Conservation (phyloP, 2,113 vertebrate species). For the Hippocampus comes region DNA sequence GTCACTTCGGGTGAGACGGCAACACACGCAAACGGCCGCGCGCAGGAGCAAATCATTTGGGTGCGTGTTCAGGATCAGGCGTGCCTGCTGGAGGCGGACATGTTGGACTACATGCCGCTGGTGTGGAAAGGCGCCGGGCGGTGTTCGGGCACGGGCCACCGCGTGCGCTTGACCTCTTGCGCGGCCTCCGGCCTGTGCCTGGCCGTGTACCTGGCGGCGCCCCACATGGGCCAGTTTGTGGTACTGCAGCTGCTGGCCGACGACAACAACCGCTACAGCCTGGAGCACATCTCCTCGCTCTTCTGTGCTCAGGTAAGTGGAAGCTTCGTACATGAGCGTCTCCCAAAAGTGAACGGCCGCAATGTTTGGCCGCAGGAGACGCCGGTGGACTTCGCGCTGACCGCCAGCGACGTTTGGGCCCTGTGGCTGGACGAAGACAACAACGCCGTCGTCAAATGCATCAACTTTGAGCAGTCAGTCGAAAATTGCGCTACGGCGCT, state of each 20-base stretch:
- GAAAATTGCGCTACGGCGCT: too few species aligned
- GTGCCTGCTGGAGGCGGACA: slow-evolving; percentile 87
- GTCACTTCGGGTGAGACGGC: slow-evolving; percentile 73
- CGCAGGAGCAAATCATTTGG: background rate
- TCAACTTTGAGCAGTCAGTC: slow-evolving; percentile 89
- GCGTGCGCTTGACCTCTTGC: slow-evolving; percentile 80
- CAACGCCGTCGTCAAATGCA: slow-evolving; percentile 84
- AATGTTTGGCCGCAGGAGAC: slow-evolving; percentile 75
- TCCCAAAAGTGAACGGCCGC: background rate
- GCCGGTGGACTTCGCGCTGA: slow-evolving; percentile 87
- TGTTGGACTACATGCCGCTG: slow-evolving; percentile 87
- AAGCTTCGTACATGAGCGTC: too few species aligned
- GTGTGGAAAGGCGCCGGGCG: slow-evolving; percentile 70
- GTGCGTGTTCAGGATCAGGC: slow-evolving; percentile 70
- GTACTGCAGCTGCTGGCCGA: slow-evolving; percentile 85
- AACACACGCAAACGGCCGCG: background rate
- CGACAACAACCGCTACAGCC: slow-evolving; percentile 83
- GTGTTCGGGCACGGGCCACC: slow-evolving; percentile 74
- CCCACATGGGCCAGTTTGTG: slow-evolving; percentile 87
- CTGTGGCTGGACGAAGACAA: slow-evolving; percentile 91
- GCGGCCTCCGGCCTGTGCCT: slow-evolving; percentile 82
- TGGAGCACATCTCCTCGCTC: slow-evolving; percentile 88
- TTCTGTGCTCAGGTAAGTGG: slow-evolving; percentile 82
- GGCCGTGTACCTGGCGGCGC: slow-evolving; percentile 80
- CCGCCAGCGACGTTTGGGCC: slow-evolving; percentile 87